Percentiles rank a stretch among this genome's conserved stretches.
These are phyloP conservation scores for Cyphomyrmex costatus DNA, from an alignment of 1,140 invertebrate species.

Conservation along the genomic window DNA sequence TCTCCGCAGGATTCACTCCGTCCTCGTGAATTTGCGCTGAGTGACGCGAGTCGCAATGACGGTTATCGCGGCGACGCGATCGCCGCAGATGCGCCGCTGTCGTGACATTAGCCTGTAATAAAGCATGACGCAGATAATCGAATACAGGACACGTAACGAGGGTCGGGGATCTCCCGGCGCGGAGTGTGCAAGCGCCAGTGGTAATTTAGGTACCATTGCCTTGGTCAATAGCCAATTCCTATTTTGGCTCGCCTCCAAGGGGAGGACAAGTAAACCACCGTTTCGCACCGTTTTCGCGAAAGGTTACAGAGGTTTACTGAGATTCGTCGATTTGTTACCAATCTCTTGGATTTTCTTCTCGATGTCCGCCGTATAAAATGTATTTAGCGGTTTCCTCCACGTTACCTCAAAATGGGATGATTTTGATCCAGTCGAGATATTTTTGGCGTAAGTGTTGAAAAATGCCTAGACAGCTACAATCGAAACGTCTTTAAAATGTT, in stretches of 20 bases:
- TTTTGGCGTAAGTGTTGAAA: too few relatives aligned
- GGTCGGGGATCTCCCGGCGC: conserved; percentile 77
- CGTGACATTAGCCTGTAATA: conserved; percentile 82
- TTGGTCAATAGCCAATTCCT: conserved; percentile 86
- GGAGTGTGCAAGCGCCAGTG: conserved; percentile 71
- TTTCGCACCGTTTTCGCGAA: conserved; percentile 59
- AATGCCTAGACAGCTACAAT: too few relatives aligned
- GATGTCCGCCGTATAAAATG: not conserved
- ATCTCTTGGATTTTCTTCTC: not conserved
- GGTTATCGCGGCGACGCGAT: conserved; percentile 64
- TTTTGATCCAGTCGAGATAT: too few relatives aligned
- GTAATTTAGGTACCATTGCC: conserved; percentile 85
- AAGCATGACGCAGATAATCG: conserved; percentile 84
- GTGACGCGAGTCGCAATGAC: conserved; percentile 50
- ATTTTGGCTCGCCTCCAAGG: conserved; percentile 84
- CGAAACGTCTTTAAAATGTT: too few relatives aligned
- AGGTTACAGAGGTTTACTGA: not conserved
- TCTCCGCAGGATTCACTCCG: conserved; percentile 46
- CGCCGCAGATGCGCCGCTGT: conserved; percentile 78
- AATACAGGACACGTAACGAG: conserved; percentile 85
- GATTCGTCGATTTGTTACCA: not conserved
- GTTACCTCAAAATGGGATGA: too few relatives aligned
- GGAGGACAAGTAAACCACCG: conserved; percentile 78
- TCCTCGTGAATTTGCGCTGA: conserved; percentile 56
- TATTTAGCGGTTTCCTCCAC: not conserved